Conservation (phyloP, 2,888 invertebrate species). For the Euzophera pinguis region DNA sequence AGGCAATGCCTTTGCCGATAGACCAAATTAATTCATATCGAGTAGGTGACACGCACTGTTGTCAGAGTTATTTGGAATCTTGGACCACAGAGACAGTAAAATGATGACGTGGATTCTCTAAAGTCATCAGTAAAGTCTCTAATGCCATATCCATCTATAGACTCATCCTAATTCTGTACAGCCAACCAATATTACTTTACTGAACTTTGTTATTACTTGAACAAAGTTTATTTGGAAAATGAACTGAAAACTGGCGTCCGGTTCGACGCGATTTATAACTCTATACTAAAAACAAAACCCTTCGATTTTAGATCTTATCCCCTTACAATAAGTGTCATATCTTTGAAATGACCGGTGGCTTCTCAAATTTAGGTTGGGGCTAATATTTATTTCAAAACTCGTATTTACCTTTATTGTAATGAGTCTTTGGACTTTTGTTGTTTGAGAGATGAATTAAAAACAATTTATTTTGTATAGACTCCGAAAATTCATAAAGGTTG, state of each 20-base stretch:
- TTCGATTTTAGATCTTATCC: slow-evolving; percentile 35
- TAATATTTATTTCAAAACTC: neutral
- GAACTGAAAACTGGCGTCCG: slow-evolving; percentile 63
- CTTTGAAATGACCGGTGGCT: slow-evolving; percentile 9
- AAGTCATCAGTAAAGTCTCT: neutral
- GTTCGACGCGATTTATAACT: slow-evolving; percentile 52
- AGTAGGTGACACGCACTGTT: too few relatives aligned
- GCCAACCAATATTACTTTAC: slow-evolving; percentile 48
- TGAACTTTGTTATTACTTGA: slow-evolving; percentile 68
- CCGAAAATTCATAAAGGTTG: too few relatives aligned
- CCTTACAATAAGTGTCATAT: slow-evolving; percentile 20
- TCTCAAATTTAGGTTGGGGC: slow-evolving; percentile 16
- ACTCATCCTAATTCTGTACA: slow-evolving; percentile 15
- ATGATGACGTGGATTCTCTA: too few relatives aligned
- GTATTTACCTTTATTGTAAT: too few relatives aligned
- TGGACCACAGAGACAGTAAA: too few relatives aligned
- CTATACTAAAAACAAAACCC: slow-evolving; percentile 25
- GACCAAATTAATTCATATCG: too few relatives aligned
- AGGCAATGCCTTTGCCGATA: too few relatives aligned
- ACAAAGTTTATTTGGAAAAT: slow-evolving; percentile 67
- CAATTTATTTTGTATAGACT: too few relatives aligned
- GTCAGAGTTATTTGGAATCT: too few relatives aligned
- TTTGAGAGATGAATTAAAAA: too few relatives aligned
- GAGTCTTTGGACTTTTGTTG: too few relatives aligned
- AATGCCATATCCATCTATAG: slow-evolving; percentile 29